These are phyloP conservation scores for Callocephalon fimbriatum DNA, from an alignment of 2,113 vertebrate genomes.

Conservation along the genomic window DNA sequence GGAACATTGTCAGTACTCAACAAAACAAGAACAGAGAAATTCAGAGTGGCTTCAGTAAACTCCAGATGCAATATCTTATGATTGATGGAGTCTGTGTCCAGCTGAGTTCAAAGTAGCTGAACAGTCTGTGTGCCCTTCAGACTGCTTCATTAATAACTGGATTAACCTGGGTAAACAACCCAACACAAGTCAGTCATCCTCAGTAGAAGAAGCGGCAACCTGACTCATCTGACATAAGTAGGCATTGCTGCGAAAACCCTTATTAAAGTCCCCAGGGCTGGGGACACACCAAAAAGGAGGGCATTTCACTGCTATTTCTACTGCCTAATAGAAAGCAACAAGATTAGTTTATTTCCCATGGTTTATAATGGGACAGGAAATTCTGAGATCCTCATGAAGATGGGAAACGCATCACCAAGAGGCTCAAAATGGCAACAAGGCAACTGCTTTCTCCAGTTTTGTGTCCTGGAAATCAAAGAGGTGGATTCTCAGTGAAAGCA, in stretches of 20 bases:
- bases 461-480: not conserved
- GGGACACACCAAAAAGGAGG: not conserved
- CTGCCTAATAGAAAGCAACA: not conserved
- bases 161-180: not conserved
- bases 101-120: not conserved
- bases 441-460: not conserved
- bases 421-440: not conserved
- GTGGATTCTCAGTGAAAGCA: not conserved
- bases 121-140: not conserved
- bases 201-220: not conserved
- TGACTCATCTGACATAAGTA: not conserved
- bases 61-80: not conserved
- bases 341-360: not conserved
- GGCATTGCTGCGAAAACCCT: not conserved
- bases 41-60: not conserved
- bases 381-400: not conserved
- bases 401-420: not conserved
- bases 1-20: not conserved
- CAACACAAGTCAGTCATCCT: not conserved
- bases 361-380: not conserved
- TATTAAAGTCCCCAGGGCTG: not conserved
- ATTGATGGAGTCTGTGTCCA: not conserved
- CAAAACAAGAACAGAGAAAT: not conserved
- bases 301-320: not conserved
- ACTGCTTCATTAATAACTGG: not conserved